Base-by-base conservation (phyloP, 2,888 invertebrate species). In the Phragmatobia fuliginosa region DNA sequence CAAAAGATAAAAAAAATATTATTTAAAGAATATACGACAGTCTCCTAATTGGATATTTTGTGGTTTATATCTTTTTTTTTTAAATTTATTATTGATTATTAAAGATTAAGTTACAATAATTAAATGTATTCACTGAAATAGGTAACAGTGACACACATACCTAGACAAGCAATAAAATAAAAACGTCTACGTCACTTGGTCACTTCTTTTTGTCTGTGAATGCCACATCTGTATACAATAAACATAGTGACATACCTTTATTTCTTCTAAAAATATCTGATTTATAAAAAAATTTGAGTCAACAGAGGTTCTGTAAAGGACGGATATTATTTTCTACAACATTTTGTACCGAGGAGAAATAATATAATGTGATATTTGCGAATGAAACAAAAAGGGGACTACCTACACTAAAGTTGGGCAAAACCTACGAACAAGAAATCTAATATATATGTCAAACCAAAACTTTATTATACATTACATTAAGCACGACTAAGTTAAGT, bases 381-480 rank as follows among this genome's bases (percentile, higher is more conserved):
- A 38, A 38, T 36, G 2, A 38, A 38, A 38, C 36, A 16, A 62
- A 62, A 49, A 49, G 1, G n/a, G n/a, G 1, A 61, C 2, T 18
- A 38, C 18, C 3, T 1, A 38, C 16, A 18, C 16, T 38, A 18
- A 28, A 62, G 36, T 62, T 25, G 28, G 38, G 7, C 36, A 18
- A 61, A n/a, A 62, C 28, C 4, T 25, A 38, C 61, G 25, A 18
- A 62, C 28, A 45, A 32, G 62, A 63, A 63, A n/a, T 32, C 32
- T 10, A 64, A 56, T 36, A 52, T 14, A 52, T 14, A 64, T 52
- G 25, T 32, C 14, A 56, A 21, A 56, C 56, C 28, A 28, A 56
- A 64, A 52, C 64, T 64, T 64, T 25, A 31, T 64, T 61, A 32
- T 32, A 36, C 14, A 49, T 49, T 64, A 64, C 49, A 52, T 56